These are phyloP conservation scores for Leptocoma aspasia DNA, from an alignment of 2,113 vertebrate species.

Conservation along the genomic window DNA sequence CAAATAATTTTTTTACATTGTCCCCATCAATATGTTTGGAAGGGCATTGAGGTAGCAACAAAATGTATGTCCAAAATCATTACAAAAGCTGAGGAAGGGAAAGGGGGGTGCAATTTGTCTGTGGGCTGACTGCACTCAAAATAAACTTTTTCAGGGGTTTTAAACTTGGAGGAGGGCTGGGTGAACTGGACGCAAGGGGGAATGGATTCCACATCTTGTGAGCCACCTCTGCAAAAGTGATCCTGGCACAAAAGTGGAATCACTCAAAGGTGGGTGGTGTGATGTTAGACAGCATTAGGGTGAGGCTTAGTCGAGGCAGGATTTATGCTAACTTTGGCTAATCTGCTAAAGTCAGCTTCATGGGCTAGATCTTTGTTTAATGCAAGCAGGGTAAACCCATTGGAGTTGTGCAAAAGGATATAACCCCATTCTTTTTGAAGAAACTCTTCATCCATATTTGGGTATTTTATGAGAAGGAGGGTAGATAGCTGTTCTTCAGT, in stretches of 20 bases:
- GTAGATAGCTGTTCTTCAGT: background rate
- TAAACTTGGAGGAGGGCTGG: slow-evolving; percentile 62
- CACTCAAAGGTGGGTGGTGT: slow-evolving; percentile 59
- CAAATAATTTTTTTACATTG: background rate
- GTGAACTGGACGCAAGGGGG: slow-evolving; percentile 56
- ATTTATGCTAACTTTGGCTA: slow-evolving; percentile 21
- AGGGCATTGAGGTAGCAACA: background rate
- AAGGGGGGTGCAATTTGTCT: background rate
- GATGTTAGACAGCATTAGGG: background rate
- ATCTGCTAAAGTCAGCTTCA: slow-evolving; percentile 28
- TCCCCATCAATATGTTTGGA: background rate
- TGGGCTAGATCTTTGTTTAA: background rate
- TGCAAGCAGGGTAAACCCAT: background rate
- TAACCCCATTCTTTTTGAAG: background rate
- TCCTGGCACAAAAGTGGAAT: slow-evolving; percentile 57
- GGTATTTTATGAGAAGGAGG: background rate
- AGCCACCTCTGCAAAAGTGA: slow-evolving; percentile 53
- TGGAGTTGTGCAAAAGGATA: background rate
- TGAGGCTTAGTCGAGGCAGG: background rate
- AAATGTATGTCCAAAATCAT: background rate
- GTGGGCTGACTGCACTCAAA: slow-evolving; percentile 36
- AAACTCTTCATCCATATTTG: background rate
- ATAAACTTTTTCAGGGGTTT: slow-evolving; percentile 65
- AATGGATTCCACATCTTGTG: slow-evolving; percentile 62
- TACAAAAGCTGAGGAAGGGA: background rate